Evolutionary conservation across 2,797 vertebrate genomes (phyloP).

Genomic region (Cottoperca gobio): DNA sequence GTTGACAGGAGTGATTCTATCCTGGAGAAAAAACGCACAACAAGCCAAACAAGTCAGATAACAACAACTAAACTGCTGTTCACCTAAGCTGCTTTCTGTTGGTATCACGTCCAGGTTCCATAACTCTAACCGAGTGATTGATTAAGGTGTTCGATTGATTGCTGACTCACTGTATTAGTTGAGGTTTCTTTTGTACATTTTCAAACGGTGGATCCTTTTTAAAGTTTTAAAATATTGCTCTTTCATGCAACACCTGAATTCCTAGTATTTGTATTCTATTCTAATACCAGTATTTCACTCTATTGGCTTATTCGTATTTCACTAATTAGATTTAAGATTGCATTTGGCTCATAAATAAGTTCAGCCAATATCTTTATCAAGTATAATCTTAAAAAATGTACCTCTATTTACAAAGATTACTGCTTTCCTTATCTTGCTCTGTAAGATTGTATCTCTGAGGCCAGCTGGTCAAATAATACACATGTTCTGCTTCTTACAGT

Average conservation of each 20-base stretch:
- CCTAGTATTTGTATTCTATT: background rate
- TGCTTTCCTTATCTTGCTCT: slow-evolving; percentile 37
- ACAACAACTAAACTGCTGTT: slow-evolving; percentile 29
- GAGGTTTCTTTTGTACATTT: slow-evolving; percentile 1
- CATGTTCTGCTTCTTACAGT: background rate
- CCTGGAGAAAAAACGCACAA: slow-evolving; percentile 39
- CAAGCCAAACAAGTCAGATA: slow-evolving; percentile 49
- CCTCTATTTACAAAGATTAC: slow-evolving; percentile 30
- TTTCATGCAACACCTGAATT: background rate
- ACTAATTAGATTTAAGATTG: background rate
- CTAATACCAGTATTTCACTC: background rate
- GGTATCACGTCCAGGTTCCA: slow-evolving; percentile 23
- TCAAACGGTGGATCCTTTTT: background rate
- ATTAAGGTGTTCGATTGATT: slow-evolving; percentile 10
- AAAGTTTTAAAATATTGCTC: background rate
- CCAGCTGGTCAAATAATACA: slow-evolving; percentile 13
- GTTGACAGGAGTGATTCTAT: slow-evolving; percentile 66
- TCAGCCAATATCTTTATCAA: slow-evolving; percentile 11
- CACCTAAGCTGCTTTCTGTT: slow-evolving; percentile 26
- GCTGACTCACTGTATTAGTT: background rate
- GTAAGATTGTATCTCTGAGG: slow-evolving; percentile 23
- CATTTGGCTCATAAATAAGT: background rate
- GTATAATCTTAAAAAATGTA: background rate
- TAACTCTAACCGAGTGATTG: background rate
- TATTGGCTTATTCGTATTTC: background rate